phyloP scores from a whole-genome alignment of 2,888 invertebrate genomes.

The Amphimallon solstitiale region DNA sequence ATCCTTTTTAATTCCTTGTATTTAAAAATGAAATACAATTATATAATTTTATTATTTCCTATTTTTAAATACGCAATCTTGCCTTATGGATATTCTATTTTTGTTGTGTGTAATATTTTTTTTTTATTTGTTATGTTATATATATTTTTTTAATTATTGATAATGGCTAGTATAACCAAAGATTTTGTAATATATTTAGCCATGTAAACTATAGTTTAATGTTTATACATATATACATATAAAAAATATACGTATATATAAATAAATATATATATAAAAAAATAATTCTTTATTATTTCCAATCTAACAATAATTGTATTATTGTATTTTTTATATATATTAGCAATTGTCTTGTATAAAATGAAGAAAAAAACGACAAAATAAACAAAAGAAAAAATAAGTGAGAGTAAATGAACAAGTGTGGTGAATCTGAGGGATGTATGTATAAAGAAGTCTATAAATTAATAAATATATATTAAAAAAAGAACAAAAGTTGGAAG shows the following conservation, averaged over 20 bases:
- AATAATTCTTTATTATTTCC: conserved; percentile 38
- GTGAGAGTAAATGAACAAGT: conserved; percentile 49
- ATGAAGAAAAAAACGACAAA: conserved; percentile 9
- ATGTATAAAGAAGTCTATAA: conserved; percentile 57
- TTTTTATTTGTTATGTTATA: conserved; percentile 53
- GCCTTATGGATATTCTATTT: conserved; percentile 48
- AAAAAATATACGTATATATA: conserved; percentile 31
- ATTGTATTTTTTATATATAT: conserved; percentile 50
- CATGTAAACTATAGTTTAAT: conserved; percentile 50
- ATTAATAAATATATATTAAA: conserved; percentile 55
- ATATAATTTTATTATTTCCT: conserved; percentile 35
- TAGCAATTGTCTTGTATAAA: conserved; percentile 51
- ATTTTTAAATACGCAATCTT: conserved; percentile 49
- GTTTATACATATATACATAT: conserved; percentile 41
- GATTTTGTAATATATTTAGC: conserved; percentile 62
- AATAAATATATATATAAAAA: conserved; percentile 3
- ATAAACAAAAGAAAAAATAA: too few species aligned
- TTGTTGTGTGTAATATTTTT: conserved; percentile 47
- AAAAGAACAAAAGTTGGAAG: conserved; percentile 61
- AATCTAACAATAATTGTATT: conserved; percentile 44
- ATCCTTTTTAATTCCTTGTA: conserved; percentile 40
- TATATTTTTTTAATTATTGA: conserved; percentile 51
- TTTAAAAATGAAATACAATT: conserved; percentile 37
- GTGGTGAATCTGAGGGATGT: conserved; percentile 59
- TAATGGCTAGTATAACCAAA: conserved; percentile 65